phyloP scores from a whole-genome alignment of 2,888 invertebrate genomes.

The Conus canariensis region DNA sequence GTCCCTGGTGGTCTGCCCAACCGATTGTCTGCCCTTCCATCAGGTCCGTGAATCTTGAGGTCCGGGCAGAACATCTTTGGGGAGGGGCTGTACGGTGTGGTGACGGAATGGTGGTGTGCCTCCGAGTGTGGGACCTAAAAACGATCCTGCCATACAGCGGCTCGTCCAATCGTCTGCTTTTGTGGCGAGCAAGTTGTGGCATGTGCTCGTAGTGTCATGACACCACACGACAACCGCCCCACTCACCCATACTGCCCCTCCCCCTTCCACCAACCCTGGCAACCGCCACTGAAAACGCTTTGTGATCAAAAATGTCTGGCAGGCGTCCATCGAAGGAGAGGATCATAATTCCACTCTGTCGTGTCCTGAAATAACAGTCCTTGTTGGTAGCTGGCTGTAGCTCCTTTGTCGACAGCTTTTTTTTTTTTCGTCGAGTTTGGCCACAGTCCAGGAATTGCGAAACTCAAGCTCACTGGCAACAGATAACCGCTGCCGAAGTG shows the following conservation, averaged over 20 bases:
- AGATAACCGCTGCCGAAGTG: not conserved
- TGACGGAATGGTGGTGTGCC: not conserved
- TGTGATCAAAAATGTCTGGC: slow-evolving; percentile 22
- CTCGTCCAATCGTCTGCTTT: not conserved
- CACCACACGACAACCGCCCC: not conserved
- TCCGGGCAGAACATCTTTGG: too few species aligned
- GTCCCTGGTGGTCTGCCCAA: too few species aligned
- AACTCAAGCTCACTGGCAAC: not conserved
- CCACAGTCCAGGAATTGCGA: not conserved
- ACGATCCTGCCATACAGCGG: not conserved
- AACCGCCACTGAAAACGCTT: slow-evolving; percentile 4
- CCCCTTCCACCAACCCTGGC: not conserved
- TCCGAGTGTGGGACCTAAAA: not conserved
- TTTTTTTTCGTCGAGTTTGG: not conserved
- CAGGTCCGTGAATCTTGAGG: too few species aligned
- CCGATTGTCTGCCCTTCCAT: too few species aligned
- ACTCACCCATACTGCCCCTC: not conserved
- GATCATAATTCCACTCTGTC: not conserved
- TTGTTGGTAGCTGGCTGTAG: not conserved
- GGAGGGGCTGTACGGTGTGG: not conserved
- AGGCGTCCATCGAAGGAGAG: not conserved
- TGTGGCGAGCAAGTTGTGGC: not conserved
- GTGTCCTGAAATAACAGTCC: not conserved
- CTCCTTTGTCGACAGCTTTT: not conserved
- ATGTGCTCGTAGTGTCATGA: not conserved